phyloP scores from a whole-genome alignment of 2,113 vertebrate genomes.

The rabbit (Oryctolagus cuniculus) region DNA sequence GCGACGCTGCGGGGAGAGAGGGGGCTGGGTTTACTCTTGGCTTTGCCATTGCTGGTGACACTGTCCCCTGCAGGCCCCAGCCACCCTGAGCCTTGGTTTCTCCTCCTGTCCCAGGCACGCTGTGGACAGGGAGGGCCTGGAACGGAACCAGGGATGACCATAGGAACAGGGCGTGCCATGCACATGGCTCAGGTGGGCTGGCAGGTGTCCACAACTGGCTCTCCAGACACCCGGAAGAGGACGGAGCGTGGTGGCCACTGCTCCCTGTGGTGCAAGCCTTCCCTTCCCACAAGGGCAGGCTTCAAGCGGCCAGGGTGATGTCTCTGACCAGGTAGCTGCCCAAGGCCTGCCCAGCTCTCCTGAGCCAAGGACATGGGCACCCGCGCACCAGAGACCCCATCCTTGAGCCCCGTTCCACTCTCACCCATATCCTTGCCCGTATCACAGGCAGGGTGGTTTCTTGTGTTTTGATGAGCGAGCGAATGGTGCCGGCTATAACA shows the following conservation, averaged over 20 bases:
- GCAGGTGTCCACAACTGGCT: background rate
- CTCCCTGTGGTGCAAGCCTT: too few species aligned
- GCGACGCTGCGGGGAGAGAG: too few species aligned
- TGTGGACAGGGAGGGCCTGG: background rate
- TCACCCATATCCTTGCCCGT: too few species aligned
- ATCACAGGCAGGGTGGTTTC: background rate
- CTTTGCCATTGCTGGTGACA: background rate
- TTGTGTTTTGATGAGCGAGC: background rate
- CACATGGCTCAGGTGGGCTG: too few species aligned
- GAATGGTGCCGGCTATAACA: too few species aligned
- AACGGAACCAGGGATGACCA: background rate
- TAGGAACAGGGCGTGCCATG: too few species aligned
- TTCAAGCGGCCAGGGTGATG: background rate
- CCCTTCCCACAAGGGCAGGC: background rate
- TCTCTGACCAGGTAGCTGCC: background rate
- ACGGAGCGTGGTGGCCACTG: too few species aligned
- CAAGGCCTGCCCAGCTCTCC: rapidly evolving
- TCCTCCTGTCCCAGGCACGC: too few species aligned
- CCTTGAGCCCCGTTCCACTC: background rate
- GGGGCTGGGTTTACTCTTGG: background rate
- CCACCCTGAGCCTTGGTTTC: background rate
- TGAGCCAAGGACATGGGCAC: rapidly evolving
- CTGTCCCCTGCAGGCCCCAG: background rate
- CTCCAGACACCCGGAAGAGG: rapidly evolving
- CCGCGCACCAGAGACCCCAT: too few species aligned